These are phyloP conservation scores for Aphis gossypii DNA, from an alignment of 1,140 invertebrate genomes.

Conservation along the genomic window DNA sequence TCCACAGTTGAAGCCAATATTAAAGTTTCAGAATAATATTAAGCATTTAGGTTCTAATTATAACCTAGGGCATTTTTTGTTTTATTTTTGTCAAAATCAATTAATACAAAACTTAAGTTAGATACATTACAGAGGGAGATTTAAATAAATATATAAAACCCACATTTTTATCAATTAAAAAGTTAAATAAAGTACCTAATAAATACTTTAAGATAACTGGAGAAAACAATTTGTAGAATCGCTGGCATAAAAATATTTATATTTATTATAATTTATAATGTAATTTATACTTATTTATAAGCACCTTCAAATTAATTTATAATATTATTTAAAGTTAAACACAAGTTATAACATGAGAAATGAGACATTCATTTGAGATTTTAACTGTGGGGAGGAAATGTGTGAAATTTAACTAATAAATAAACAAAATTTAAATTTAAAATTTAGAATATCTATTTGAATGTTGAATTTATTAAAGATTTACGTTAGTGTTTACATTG, in stretches of 20 bases:
- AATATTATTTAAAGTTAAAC: not conserved
- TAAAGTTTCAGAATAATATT: no score
- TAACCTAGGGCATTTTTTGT: not conserved
- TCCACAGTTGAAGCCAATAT: not conserved
- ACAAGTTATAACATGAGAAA: not conserved
- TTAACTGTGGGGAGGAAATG: not conserved
- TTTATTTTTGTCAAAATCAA: not conserved
- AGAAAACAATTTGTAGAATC: not conserved
- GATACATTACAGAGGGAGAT: not conserved
- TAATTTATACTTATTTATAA: not conserved
- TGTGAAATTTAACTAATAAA: not conserved
- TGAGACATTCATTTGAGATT: not conserved
- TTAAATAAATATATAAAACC: not conserved
- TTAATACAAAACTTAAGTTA: not conserved
- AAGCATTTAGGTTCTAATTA: not conserved
- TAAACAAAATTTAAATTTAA: not conserved
- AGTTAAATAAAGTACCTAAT: no score
- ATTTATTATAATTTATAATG: not conserved
- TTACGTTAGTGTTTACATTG: not conserved
- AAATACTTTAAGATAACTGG: no score
- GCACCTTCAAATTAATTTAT: no score
- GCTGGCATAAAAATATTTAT: not conserved
- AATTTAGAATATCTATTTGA: not conserved
- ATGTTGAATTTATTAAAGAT: not conserved
- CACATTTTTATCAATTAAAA: no score